Percentiles rank a stretch among this genome's conserved stretches.
Conservation (phyloP, 2,113 vertebrate species). For the Herpailurus yagouaroundi region DNA sequence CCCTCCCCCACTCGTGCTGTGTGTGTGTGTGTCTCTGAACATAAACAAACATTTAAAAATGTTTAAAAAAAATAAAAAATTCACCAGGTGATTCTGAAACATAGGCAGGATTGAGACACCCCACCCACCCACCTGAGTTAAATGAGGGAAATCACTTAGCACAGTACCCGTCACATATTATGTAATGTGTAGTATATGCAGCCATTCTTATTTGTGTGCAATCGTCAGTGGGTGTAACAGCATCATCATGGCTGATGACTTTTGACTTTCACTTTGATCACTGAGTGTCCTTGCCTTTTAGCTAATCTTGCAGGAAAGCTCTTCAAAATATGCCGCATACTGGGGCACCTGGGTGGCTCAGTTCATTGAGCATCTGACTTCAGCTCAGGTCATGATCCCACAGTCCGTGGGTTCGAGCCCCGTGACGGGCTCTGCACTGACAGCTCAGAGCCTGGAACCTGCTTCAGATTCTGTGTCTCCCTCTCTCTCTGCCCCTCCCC, state of each 20-base stretch:
- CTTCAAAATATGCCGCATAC: background rate
- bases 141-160: background rate
- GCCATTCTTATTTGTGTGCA: rapidly evolving
- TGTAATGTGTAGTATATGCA: rapidly evolving
- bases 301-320: background rate
- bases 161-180: background rate
- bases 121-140: background rate
- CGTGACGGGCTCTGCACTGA: too few relatives aligned
- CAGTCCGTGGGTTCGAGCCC: too few relatives aligned
- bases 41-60: too few relatives aligned
- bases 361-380: too few relatives aligned
- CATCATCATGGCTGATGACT: too few relatives aligned
- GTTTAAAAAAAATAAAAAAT: background rate
- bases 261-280: background rate
- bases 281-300: background rate
- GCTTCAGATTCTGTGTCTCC: too few relatives aligned
- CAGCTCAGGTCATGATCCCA: too few relatives aligned
- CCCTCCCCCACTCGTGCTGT: too few relatives aligned
- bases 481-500: too few relatives aligned
- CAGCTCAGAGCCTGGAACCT: too few relatives aligned
- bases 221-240: background rate
- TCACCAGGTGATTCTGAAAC: background rate
- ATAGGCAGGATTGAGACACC: background rate
- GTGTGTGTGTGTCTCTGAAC: too few relatives aligned
- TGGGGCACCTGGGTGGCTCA: too few relatives aligned